phyloP scores from a whole-genome alignment of 1,140 invertebrate genomes.

The Steinernema khuongi region DNA sequence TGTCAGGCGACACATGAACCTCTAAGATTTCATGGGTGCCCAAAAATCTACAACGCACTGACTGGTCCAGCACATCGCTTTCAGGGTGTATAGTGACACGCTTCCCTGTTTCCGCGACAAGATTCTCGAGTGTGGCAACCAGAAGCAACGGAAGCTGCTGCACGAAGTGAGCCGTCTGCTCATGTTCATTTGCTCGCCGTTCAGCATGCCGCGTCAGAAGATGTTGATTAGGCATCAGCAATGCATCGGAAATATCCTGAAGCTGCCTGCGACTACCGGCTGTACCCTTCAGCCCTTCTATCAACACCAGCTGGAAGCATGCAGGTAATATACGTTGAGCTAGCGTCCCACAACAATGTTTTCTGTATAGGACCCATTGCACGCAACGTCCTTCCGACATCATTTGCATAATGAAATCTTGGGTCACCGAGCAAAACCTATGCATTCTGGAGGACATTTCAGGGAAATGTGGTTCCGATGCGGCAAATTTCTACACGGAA shows the following conservation, averaged over 20 bases:
- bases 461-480: background rate
- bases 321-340: background rate
- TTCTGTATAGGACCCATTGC: background rate
- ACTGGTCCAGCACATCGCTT: no score
- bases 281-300: background rate
- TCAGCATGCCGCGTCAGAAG: conserved; percentile 35
- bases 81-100: conserved; percentile 34
- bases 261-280: background rate
- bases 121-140: conserved; percentile 37
- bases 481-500: background rate
- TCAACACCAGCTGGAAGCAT: background rate
- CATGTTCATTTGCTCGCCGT: conserved; percentile 41
- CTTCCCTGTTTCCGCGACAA: conserved; percentile 41
- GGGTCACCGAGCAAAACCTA: background rate
- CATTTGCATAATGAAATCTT: conserved; percentile 10
- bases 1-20: no score
- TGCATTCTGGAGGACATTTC: background rate
- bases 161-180: conserved; percentile 37
- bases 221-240: background rate
- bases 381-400: background rate
- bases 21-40: no score
- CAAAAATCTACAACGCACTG: no score
- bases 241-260: conserved; percentile 7
- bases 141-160: conserved; percentile 35
- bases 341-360: background rate